A percentile compares a stretch with the other conserved stretches of the same genome.
Conservation (phyloP, 2,113 vertebrate species). For the Hippotragus niger region DNA sequence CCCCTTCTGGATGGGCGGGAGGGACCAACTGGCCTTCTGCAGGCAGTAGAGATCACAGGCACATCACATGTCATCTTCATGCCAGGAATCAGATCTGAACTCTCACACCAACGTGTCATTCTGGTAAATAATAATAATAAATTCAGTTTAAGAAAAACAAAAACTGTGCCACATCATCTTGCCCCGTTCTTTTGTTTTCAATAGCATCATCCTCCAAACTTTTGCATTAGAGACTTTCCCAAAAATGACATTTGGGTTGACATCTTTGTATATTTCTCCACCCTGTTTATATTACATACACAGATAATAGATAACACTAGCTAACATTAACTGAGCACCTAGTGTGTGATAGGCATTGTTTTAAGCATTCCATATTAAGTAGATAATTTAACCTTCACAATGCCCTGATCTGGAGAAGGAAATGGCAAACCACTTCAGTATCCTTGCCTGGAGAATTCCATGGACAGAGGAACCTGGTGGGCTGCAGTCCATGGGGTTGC, state of each 20-base stretch:
- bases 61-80: conserved; percentile 44
- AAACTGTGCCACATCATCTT: not conserved
- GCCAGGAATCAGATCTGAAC: not conserved
- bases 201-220: not conserved
- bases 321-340: accelerated
- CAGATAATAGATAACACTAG: too few relatives aligned
- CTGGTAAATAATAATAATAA: not conserved
- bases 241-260: not conserved
- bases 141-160: not conserved
- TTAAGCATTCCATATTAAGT: not conserved
- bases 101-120: not conserved
- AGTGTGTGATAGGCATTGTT: not conserved
- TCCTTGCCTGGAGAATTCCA: not conserved
- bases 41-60: conserved; percentile 54
- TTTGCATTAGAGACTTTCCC: not conserved
- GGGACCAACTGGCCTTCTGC: not conserved
- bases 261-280: not conserved
- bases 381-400: not conserved
- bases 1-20: not conserved
- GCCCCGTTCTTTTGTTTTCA: not conserved
- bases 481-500: not conserved
- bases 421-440: not conserved
- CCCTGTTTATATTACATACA: not conserved
- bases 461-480: not conserved
- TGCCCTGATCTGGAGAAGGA: not conserved